Evolutionary conservation across 1,140 invertebrate species (phyloP), one percentile per base, ranked within the genome.

Genomic region (Capitella teleta): DNA sequence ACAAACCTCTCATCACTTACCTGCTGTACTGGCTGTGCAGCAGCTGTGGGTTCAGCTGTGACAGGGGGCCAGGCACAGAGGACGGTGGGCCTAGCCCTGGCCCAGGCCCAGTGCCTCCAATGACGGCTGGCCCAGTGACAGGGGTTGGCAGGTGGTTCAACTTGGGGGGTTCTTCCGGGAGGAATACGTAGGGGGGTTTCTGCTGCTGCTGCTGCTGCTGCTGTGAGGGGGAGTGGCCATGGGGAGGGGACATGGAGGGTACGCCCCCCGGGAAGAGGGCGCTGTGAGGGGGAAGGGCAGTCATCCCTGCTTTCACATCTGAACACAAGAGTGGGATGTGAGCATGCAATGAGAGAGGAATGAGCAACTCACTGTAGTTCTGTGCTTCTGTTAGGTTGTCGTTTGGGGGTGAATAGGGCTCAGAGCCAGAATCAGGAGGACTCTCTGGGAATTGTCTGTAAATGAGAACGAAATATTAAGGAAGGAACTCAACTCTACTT

Each of bases 121-220:
- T 34, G 19, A 53, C 34, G 18, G 56, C 52, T n/a, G 59, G 50
- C 5, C 50, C 57, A 8, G 50, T 32, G 21, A 38, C 54, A 24
- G 34, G 43, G 19, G 49, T 19, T 34, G 61, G 56, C 23, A 61
- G 60, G 30, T 61, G 62, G 23, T 62, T 61, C 30, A 64, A 52
- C 34, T 60, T 57, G 14, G 61, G 62, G n/a, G 61, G 60, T 30
- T 66, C 62, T 10, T 19, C 12, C 21, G 6, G 12, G 6, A 41
- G 6, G 10, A 8, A 8, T 21, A 8, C 10, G 8, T 12, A 8
- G 6, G 10, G 38, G 12, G 12, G 38, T 8, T 21, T 19, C 8
- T 6, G 38, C 38, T 8, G 6, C 8, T 41, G 38, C 6, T 8
- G 6, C 12, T 41, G 38, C 6, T 41, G 38, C 6, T 12, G 10